phyloP scores from a whole-genome alignment of 64 coral and sea anemone genomes.

The Actinia tenebrosa region DNA sequence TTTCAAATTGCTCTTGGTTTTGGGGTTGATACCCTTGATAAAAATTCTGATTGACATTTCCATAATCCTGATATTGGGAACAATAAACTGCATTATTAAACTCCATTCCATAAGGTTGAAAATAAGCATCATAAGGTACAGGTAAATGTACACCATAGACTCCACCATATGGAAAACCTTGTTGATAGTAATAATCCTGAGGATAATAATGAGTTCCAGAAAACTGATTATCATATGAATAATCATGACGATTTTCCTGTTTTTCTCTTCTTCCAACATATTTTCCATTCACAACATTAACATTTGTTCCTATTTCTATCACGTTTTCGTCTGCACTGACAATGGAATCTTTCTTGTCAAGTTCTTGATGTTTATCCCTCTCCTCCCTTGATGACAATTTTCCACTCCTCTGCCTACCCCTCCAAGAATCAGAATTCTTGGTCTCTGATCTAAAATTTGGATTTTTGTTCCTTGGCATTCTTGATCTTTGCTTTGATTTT shows the following conservation, averaged over 20 bases:
- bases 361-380: not conserved
- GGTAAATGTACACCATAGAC: not conserved
- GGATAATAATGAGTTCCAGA: not conserved
- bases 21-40: not conserved
- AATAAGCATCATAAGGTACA: not conserved
- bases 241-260: not conserved
- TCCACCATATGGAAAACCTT: not conserved
- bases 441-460: not conserved
- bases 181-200: not conserved
- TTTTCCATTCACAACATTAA: conserved; percentile 14
- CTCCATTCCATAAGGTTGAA: not conserved
- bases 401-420: not conserved
- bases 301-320: not conserved
- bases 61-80: not conserved
- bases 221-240: not conserved
- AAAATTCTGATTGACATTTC: not conserved
- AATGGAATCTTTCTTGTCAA: not conserved
- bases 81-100: not conserved
- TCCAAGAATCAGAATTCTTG: not conserved
- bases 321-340: not conserved
- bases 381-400: not conserved
- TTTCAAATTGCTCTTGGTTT: not conserved
- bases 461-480: not conserved
- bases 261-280: not conserved
- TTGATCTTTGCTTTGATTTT: not conserved